A percentile compares a stretch with the other conserved stretches of the same genome.
Evolutionary conservation across 2,888 invertebrate species (phyloP).

Genomic region (Coremacera marginata): DNA sequence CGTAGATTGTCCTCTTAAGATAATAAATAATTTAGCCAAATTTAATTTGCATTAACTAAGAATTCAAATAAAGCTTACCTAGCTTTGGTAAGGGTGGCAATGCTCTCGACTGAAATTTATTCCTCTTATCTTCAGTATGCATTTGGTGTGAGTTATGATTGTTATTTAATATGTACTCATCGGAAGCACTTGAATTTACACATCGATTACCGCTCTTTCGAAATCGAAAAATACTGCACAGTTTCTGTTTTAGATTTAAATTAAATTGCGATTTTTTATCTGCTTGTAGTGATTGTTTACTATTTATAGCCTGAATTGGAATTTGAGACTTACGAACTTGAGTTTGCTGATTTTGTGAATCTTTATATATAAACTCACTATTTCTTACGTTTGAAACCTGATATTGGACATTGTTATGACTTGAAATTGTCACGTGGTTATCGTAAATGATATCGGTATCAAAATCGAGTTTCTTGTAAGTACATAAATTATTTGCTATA

Average conservation of each 20-base stretch:
- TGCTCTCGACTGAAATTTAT: conserved; percentile 76
- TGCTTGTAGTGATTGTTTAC: conserved; percentile 57
- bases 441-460: conserved; percentile 54
- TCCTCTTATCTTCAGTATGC: conserved; percentile 60
- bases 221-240: conserved; percentile 87
- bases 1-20: too few relatives aligned
- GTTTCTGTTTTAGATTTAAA: conserved; percentile 83
- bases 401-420: conserved; percentile 47
- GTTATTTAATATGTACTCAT: conserved; percentile 49
- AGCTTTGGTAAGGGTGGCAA: conserved; percentile 76
- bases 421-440: conserved; percentile 51
- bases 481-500: neutral
- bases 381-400: conserved; percentile 49
- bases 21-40: too few relatives aligned
- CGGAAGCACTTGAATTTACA: conserved; percentile 54
- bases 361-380: neutral
- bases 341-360: conserved; percentile 37
- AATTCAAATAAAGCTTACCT: conserved; percentile 58
- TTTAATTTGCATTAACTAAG: too few relatives aligned
- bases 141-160: conserved; percentile 48
- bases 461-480: conserved; percentile 43
- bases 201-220: conserved; percentile 68
- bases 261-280: conserved; percentile 81
- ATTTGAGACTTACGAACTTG: conserved; percentile 28
- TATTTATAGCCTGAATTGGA: conserved; percentile 44